phyloP scores from a whole-genome alignment of 1,140 invertebrate genomes.

The Anastatus disparis region DNA sequence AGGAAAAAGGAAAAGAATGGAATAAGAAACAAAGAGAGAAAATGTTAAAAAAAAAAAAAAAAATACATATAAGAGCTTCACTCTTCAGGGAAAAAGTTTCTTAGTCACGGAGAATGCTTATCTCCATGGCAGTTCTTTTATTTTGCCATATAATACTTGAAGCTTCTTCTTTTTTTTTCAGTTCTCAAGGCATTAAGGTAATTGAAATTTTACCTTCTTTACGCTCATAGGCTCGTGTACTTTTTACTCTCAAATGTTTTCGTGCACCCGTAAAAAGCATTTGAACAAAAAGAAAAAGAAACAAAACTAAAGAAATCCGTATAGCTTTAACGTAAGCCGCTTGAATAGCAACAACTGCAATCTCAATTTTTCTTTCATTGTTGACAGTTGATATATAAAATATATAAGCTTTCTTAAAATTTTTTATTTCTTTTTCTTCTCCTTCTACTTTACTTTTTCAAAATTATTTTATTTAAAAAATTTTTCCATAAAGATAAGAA shows the following conservation, averaged over 20 bases:
- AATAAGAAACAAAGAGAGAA: background rate
- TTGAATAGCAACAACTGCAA: constrained; percentile 3
- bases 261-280: too few species aligned
- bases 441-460: too few species aligned
- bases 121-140: constrained; percentile 19
- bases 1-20: background rate
- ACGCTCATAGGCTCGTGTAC: background rate
- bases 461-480: too few species aligned
- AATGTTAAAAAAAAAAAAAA: background rate
- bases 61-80: background rate
- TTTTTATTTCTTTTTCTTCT: too few species aligned
- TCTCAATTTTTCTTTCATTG: background rate
- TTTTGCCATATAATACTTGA: background rate
- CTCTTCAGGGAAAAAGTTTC: constrained; percentile 22
- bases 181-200: constrained; percentile 21
- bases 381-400: too few species aligned
- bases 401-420: too few species aligned
- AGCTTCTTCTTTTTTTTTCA: constrained; percentile 9
- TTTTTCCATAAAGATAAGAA: too few species aligned
- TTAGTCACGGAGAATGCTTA: constrained; percentile 30
- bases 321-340: constrained; percentile 7
- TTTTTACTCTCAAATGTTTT: constrained; percentile 4
- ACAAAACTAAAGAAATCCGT: too few species aligned
- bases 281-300: too few species aligned
- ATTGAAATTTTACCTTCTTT: constrained; percentile 25